Base-by-base conservation (phyloP, 2,113 vertebrate species). In the Trachemys scripta region DNA sequence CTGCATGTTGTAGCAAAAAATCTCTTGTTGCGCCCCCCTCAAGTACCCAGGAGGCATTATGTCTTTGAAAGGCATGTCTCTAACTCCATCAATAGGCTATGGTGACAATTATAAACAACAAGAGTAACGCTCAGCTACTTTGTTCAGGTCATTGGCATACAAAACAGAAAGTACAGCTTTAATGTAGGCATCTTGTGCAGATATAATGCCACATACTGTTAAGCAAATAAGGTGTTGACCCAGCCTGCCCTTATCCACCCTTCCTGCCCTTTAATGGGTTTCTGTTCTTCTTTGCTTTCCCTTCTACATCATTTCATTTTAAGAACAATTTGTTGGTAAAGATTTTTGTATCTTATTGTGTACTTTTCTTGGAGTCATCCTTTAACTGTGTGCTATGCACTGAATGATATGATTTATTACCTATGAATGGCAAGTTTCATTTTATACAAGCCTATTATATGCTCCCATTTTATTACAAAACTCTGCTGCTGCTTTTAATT, bases 121-220 rank as follows among this genome's bases (percentile, higher is more conserved):
- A 91, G 82, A 95, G 79, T 57, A 1, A 0, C 94, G 79, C 72
- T 91, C 90, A 90, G 79, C 87, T 90, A n/a, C 10, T 91, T 95
- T 91, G 80, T 96, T 95, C 95, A 89, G 87, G 87, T 95, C 90
- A 95, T 25, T 84, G 93, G 90, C 83, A 84, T 31, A 92, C 79
- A 82, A 91, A 95, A 79, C 6, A 87, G 90, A 72, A 95, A 90
- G 45, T 85, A 65, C 82, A 86, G 81, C 79, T n/a, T 65, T 92
- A 80, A 88, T 8, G 38, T 5, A 90, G 89, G 72, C 81, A 83
- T 90, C 87, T 84, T 59, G 85, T 90, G 85, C 45, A 88, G 72
- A 90, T 84, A 72, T 35, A 94, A 90, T 29, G 53, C 53, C 95
- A 75, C 72, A 92, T 75, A 75, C 17, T 72, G 90, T 84, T 94